Conservation (phyloP, 2,797 vertebrate genomes). For the Tokudaia tokunoshimensis region DNA sequence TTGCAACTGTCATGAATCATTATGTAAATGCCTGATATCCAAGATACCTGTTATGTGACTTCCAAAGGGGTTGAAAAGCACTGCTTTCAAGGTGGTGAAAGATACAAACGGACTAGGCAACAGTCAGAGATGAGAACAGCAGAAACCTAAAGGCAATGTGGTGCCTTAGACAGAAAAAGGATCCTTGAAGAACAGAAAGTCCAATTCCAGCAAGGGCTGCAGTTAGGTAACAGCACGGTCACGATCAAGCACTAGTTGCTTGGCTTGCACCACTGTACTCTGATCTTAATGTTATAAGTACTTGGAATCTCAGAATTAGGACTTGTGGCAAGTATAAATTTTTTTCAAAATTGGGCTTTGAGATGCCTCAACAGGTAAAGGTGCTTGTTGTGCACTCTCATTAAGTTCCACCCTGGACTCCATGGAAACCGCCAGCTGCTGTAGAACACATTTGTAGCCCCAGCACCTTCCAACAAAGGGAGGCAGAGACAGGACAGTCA, state of each 20-base stretch:
- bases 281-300: constrained; percentile 16
- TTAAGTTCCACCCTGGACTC: neutral
- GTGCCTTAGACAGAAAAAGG: constrained; percentile 11
- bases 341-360: constrained; percentile 36
- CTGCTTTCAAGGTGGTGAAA: neutral
- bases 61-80: neutral
- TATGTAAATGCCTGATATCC: neutral
- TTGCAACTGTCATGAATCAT: neutral
- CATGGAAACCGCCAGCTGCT: neutral
- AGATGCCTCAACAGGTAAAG: neutral
- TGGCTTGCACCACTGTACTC: neutral
- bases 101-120: neutral
- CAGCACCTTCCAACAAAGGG: neutral
- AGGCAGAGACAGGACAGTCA: neutral
- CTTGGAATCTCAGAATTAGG: constrained; percentile 24
- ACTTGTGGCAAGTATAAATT: neutral
- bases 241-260: neutral
- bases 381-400: neutral
- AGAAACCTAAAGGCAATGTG: neutral
- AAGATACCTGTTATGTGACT: neutral
- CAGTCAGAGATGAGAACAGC: neutral
- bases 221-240: neutral
- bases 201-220: constrained; percentile 17
- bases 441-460: neutral
- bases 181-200: neutral